phyloP scores from a whole-genome alignment of 2,888 invertebrate species.

The Morpho helenor region DNA sequence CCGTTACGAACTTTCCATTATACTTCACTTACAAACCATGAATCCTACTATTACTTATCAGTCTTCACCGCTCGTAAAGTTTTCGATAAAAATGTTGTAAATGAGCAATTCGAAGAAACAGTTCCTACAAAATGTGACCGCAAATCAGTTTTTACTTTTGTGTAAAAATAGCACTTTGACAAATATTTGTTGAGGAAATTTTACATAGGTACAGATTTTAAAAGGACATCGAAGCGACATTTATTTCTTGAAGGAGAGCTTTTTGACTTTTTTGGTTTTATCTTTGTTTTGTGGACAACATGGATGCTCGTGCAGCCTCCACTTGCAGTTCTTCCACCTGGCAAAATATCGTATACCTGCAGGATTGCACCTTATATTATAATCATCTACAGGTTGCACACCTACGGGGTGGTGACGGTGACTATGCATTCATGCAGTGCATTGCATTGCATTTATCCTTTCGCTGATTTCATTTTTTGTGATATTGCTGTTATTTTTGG shows the following conservation, averaged over 20 bases:
- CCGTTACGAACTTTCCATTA: constrained; percentile 54
- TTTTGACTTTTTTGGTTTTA: constrained; percentile 72
- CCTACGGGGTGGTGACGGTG: constrained; percentile 53
- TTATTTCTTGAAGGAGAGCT: constrained; percentile 75
- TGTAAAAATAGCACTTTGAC: constrained; percentile 76
- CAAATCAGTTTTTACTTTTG: constrained; percentile 55
- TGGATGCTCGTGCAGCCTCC: constrained; percentile 84
- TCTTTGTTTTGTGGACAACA: constrained; percentile 82
- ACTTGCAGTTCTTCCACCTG: constrained; percentile 91
- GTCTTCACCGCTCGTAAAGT: constrained; percentile 75
- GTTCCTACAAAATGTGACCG: constrained; percentile 48
- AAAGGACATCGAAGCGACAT: constrained; percentile 65
- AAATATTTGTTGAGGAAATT: constrained; percentile 56
- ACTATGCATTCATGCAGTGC: constrained; percentile 53
- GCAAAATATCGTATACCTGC: constrained; percentile 90
- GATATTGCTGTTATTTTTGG: constrained; percentile 12
- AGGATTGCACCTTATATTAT: constrained; percentile 79
- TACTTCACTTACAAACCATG: constrained; percentile 63
- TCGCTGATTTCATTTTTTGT: constrained; percentile 22
- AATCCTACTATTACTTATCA: constrained; percentile 70
- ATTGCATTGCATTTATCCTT: constrained; percentile 35
- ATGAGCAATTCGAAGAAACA: constrained; percentile 67
- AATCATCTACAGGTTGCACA: constrained; percentile 73
- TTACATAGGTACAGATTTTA: constrained; percentile 63
- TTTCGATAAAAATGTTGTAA: constrained; percentile 63